These are phyloP conservation scores for Chrysina gloriosa DNA, from an alignment of 2,888 invertebrate genomes.

Conservation along the genomic window DNA sequence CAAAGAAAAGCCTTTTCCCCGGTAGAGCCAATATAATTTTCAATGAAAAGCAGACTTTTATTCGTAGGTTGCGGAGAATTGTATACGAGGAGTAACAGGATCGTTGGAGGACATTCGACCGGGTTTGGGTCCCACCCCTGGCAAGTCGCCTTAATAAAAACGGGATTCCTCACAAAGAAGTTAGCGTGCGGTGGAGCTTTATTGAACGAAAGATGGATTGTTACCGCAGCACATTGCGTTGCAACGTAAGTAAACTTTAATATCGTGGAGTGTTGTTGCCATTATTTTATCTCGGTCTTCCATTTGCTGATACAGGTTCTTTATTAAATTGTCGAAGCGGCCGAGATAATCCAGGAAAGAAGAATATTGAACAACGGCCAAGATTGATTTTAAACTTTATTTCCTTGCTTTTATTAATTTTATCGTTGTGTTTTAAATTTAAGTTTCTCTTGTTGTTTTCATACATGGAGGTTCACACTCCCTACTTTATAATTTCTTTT, in stretches of 20 bases:
- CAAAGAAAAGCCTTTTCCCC: slow-evolving; percentile 1
- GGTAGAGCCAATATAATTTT: slow-evolving; percentile 27
- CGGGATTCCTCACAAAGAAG: slow-evolving; percentile 89
- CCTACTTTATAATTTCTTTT: no score
- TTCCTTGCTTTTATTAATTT: no score
- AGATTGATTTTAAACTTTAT: no score
- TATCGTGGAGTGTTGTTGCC: slow-evolving; percentile 20
- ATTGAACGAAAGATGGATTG: slow-evolving; percentile 90
- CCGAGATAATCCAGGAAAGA: no score
- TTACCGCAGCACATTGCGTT: slow-evolving; percentile 92
- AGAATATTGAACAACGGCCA: no score
- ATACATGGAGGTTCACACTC: no score
- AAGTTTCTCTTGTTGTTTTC: no score
- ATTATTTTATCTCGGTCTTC: no score
- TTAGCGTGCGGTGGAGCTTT: slow-evolving; percentile 92
- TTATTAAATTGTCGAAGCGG: no score
- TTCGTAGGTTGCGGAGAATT: slow-evolving; percentile 88
- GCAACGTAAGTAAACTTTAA: slow-evolving; percentile 78
- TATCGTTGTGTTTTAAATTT: no score
- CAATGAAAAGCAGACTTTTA: slow-evolving; percentile 31
- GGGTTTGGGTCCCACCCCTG: slow-evolving; percentile 94
- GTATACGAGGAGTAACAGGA: slow-evolving; percentile 87
- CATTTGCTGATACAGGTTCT: no score
- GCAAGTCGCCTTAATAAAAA: slow-evolving; percentile 94
- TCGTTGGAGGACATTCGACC: slow-evolving; percentile 91